Conservation (phyloP, 2,113 vertebrate species). For the human region GRCh38 chrX:18348001-18348500, state of each 20-base stretch:
- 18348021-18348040: conserved; percentile 52
- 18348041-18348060: conserved; percentile 15
- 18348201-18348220: conserved; percentile 66
- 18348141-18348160: conserved; percentile 63
- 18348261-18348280: conserved; percentile 74
- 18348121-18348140: conserved; percentile 69
- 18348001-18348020: conserved; percentile 17
- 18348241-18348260: conserved; percentile 49
- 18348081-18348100: conserved; percentile 55
- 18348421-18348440: conserved; percentile 62
- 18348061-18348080: conserved; percentile 42
- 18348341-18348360: conserved; percentile 74
- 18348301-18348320: conserved; percentile 71
- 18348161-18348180: conserved; percentile 65
- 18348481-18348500: conserved; percentile 54
- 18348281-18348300: conserved; percentile 72
- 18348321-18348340: conserved; percentile 67
- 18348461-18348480: conserved; percentile 54
- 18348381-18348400: conserved; percentile 61
- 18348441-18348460: conserved; percentile 57
- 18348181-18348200: conserved; percentile 60
- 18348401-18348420: conserved; percentile 65
- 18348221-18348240: conserved; percentile 70
- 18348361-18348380: conserved; percentile 67
- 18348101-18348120: conserved; percentile 58